Conservation (phyloP, 1,140 invertebrate species). For the Condylostylus longicornis region DNA sequence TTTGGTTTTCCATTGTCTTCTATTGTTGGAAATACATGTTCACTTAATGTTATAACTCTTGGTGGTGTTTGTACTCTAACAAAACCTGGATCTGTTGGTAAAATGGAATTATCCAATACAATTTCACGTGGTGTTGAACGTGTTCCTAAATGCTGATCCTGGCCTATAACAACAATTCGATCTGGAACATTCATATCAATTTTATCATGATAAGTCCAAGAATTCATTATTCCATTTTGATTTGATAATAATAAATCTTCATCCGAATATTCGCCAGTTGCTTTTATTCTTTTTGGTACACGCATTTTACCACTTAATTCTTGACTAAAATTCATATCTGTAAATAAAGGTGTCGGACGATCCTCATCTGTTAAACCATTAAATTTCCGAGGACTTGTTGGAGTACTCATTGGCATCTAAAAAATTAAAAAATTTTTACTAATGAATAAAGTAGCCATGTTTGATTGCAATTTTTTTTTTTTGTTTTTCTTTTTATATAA, state of each 20-base stretch:
- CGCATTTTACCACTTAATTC: constrained; percentile 65
- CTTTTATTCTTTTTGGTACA: constrained; percentile 63
- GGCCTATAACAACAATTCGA: constrained; percentile 68
- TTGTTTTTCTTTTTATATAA: no score
- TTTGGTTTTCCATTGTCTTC: constrained; percentile 40
- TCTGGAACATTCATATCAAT: constrained; percentile 84
- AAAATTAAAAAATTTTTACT: no score
- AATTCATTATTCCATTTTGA: constrained; percentile 39
- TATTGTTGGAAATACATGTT: constrained; percentile 61
- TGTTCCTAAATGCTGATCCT: constrained; percentile 68
- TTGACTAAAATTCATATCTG: constrained; percentile 52
- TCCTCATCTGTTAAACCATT: constrained; percentile 45
- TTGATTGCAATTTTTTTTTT: no score
- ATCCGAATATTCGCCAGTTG: constrained; percentile 44
- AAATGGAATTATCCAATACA: constrained; percentile 61
- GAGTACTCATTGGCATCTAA: constrained; percentile 42
- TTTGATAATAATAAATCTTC: constrained; percentile 39
- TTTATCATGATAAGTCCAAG: constrained; percentile 55
- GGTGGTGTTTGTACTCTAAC: constrained; percentile 67
- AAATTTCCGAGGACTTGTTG: constrained; percentile 40
- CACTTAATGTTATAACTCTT: constrained; percentile 61
- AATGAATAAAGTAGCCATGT: no score
- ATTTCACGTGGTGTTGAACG: constrained; percentile 70
- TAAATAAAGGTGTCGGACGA: constrained; percentile 43
- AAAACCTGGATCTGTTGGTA: constrained; percentile 52